Conservation (phyloP, 2,797 vertebrate species). For the Kryptopterus vitreolus region DNA sequence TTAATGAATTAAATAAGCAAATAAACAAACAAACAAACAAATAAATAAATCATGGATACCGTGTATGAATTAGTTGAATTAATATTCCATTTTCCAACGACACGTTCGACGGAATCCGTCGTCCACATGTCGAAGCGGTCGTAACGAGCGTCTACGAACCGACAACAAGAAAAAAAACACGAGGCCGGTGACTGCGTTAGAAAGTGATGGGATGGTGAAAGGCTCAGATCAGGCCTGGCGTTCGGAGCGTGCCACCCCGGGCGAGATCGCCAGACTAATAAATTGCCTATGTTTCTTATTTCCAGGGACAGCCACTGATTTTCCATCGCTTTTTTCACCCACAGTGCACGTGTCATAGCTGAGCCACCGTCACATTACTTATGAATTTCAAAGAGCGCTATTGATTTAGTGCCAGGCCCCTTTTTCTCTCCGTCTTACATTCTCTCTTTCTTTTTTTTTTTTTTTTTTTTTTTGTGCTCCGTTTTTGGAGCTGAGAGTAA, state of each 20-base stretch:
- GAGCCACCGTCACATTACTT: slow-evolving; percentile 8
- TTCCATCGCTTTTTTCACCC: slow-evolving; percentile 16
- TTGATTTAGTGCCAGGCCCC: slow-evolving; percentile 24
- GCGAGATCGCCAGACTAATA: background rate
- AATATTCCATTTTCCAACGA: too few species aligned
- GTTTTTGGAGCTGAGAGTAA: background rate
- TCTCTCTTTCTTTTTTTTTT: too few species aligned
- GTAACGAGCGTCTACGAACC: too few species aligned
- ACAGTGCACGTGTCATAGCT: background rate
- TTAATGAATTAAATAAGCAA: too few species aligned
- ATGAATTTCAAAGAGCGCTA: slow-evolving; percentile 14
- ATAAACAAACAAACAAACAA: too few species aligned
- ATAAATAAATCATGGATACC: too few species aligned
- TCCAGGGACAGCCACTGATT: slow-evolving; percentile 21
- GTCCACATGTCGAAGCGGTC: too few species aligned
- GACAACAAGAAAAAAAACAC: too few species aligned
- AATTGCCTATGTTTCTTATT: slow-evolving; percentile 24
- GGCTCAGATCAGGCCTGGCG: background rate
- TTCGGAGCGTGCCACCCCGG: background rate
- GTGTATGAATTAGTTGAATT: too few species aligned
- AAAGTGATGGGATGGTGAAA: too few species aligned
- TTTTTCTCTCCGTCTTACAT: background rate
- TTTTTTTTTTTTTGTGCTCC: background rate
- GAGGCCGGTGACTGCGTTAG: too few species aligned
- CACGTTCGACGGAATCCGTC: too few species aligned